Conservation (phyloP, 2,888 invertebrate genomes). For the Deilephila elpenor region DNA sequence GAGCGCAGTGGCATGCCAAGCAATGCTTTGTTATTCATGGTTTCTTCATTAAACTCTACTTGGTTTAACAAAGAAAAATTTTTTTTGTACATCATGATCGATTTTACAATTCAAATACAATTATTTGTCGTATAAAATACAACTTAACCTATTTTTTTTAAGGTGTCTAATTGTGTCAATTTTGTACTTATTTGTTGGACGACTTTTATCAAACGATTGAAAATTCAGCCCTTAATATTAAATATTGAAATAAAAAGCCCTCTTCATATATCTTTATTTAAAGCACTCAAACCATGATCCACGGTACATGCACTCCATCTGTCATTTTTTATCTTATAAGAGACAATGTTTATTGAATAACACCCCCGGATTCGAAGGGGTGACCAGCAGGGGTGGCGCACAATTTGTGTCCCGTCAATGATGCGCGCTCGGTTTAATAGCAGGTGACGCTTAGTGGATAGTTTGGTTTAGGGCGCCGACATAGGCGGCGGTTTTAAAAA, state of each 20-base stretch:
- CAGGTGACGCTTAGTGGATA: conserved; percentile 70
- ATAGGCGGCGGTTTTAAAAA: neutral
- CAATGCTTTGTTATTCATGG: too few species aligned
- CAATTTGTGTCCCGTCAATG: conserved; percentile 76
- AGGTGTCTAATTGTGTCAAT: too few species aligned
- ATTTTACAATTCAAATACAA: too few species aligned
- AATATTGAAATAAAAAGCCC: neutral
- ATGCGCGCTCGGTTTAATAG: conserved; percentile 77
- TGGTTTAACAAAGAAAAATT: too few species aligned
- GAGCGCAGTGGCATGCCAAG: too few species aligned
- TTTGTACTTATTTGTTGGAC: too few species aligned
- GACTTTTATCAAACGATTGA: too few species aligned
- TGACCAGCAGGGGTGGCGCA: conserved; percentile 54
- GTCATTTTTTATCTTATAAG: conserved; percentile 30
- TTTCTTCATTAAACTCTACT: too few species aligned
- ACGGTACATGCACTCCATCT: conserved; percentile 8
- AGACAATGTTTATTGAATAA: conserved; percentile 63
- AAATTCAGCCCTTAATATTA: neutral
- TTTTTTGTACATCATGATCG: too few species aligned
- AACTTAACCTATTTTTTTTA: too few species aligned
- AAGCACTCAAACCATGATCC: conserved; percentile 17
- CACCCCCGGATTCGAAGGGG: conserved; percentile 42
- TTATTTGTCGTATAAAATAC: too few species aligned
- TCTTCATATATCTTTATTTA: neutral
- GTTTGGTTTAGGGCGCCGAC: conserved; percentile 27